Evolutionary conservation across 2,797 vertebrate species (phyloP), one percentile per base, ranked within the genome.

Genomic region (Lepilemur ruficaudatus): DNA sequence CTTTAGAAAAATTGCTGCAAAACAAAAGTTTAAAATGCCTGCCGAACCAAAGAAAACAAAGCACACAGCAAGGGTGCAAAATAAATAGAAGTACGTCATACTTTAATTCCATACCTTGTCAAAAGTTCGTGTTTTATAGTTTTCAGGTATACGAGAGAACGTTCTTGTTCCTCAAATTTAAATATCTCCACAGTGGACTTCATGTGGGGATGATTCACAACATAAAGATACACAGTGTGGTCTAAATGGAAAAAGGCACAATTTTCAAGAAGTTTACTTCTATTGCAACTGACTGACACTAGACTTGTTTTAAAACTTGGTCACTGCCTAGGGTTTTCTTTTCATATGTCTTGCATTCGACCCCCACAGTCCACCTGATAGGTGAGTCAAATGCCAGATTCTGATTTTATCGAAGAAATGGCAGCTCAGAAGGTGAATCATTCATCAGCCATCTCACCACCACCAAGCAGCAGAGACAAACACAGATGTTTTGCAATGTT

Each of bases 141-240:
- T 98, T 99, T 99, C 97, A 99, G 88, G 96, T 99, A 98, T 41
- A 98, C 20, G 43, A 99, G 98, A 96, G 99, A 98, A 94, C 94
- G 98, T 57, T 99, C 98, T 8, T 99, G 98, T 85, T 99, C 99
- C 23, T 98, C 88, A 98, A 99, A 99, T 95, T 96, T 98, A 97
- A 99, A 99, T 91, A 99, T 86, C 95, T 99, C 99, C n/a, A 99
- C 98, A 6, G 99, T 99, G 97, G 98, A 99, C 82, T 98, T 98
- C 82, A 96, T 94, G 50, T 99, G 97, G 48, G 99, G 99, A 96
- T 99, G 99, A 98, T 98, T 99, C 89, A 99, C 99, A 92, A 99
- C 99, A 92, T 99, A 99, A 65, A 99, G 98, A 97, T 99, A 99
- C 48, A 99, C 97, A 0, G 98, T 96, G 70, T 98, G 97, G 50